A percentile compares a stretch with the other conserved stretches of the same genome.
These are phyloP conservation scores for Drosophila nr. medialis DNA, from an alignment of 2,888 invertebrate genomes.

Conservation along the genomic window DNA sequence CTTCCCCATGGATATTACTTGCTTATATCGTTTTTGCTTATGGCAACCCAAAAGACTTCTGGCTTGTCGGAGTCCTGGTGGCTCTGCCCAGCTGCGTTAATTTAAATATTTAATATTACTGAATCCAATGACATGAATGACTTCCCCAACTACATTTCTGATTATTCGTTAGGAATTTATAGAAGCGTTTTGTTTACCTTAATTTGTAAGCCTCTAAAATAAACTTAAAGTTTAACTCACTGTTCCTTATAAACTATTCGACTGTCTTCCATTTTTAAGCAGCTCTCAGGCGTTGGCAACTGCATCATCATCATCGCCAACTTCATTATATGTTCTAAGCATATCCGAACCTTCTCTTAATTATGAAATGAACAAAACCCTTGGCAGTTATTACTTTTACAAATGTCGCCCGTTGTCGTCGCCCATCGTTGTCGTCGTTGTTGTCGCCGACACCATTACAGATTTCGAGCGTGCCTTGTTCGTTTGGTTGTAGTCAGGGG, in stretches of 20 bases:
- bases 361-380: conserved; percentile 65
- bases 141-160: neutral
- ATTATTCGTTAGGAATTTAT: neutral
- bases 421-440: conserved; percentile 31
- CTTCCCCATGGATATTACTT: too few species aligned
- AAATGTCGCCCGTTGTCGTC: conserved; percentile 63
- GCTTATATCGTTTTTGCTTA: too few species aligned
- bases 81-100: too few species aligned
- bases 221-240: conserved; percentile 1
- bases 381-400: conserved; percentile 60
- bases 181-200: neutral
- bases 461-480: conserved; percentile 61
- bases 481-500: neutral
- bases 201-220: neutral
- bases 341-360: conserved; percentile 64
- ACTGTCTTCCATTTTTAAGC: conserved; percentile 53
- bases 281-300: conserved; percentile 23
- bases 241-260: neutral
- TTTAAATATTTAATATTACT: neutral
- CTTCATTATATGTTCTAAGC: neutral
- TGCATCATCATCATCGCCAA: conserved; percentile 18
- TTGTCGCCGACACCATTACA: conserved; percentile 64
- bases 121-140: neutral
- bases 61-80: too few species aligned
- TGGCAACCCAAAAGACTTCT: too few species aligned